phyloP scores from a whole-genome alignment of 2,113 vertebrate species.

The Burhinus bistriatus region DNA sequence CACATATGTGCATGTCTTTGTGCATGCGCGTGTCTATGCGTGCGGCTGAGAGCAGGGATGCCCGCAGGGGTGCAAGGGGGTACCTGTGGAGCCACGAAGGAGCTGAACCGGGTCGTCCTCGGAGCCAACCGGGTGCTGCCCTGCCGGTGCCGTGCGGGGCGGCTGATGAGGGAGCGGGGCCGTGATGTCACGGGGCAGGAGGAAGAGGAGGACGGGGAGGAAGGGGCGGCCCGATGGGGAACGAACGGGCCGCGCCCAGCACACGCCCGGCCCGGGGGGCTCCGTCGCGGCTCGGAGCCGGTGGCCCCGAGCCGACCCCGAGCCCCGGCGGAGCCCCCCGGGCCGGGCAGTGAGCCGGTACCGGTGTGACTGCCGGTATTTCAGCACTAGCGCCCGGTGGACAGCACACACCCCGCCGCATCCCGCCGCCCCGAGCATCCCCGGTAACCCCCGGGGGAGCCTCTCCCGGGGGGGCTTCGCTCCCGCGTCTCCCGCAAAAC shows the following conservation, averaged over 20 bases:
- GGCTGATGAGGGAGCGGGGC: neutral
- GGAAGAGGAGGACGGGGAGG: neutral
- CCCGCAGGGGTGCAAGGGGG: neutral
- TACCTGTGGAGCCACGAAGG: neutral
- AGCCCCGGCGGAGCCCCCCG: neutral
- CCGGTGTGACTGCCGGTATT: neutral
- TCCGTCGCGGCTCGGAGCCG: neutral
- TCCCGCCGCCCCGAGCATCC: neutral
- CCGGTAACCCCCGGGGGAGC: neutral
- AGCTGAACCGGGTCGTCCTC: fast-evolving
- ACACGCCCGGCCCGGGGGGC: neutral
- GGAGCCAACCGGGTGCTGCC: neutral
- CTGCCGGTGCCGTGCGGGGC: neutral
- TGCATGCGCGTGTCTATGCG: fast-evolving
- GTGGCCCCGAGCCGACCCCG: neutral
- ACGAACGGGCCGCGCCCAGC: neutral
- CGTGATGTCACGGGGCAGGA: neutral
- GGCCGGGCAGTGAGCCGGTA: neutral
- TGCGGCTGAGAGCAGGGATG: fast-evolving
- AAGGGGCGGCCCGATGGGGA: neutral
- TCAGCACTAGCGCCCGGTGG: constrained; percentile 49
- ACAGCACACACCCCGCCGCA: neutral
- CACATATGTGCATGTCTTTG: fast-evolving
- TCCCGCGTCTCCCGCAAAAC: neutral
- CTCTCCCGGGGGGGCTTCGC: neutral